Conservation (phyloP, 2,888 invertebrate species). For the Bibio marci region DNA sequence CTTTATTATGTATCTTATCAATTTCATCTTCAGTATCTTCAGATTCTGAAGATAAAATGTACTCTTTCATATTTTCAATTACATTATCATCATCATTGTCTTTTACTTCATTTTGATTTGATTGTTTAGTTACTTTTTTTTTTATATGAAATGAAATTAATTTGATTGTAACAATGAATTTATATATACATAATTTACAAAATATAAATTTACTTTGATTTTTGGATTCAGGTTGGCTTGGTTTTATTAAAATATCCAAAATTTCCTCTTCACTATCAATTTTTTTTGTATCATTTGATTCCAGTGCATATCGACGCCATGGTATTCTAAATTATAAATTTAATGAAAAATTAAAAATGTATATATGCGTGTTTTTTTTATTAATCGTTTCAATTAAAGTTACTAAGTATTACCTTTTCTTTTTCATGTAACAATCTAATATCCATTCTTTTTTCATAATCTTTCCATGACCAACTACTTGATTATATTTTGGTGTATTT, state of each 20-base stretch:
- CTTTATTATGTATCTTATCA: not conserved
- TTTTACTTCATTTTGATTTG: not conserved
- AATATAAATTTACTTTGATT: too few species aligned
- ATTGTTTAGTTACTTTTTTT: too few species aligned
- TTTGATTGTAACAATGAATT: too few species aligned
- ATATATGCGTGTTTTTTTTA: too few species aligned
- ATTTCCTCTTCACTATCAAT: slow-evolving; percentile 8
- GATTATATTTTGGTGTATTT: slow-evolving; percentile 73
- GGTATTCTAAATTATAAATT: slow-evolving; percentile 8
- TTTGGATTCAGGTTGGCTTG: not conserved
- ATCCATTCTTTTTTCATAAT: slow-evolving; percentile 65
- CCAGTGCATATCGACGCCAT: slow-evolving; percentile 7
- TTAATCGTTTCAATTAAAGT: too few species aligned
- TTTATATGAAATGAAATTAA: not conserved
- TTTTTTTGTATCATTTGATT: slow-evolving; percentile 1
- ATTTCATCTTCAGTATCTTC: slow-evolving; percentile 3
- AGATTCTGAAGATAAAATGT: not conserved
- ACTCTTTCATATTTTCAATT: slow-evolving; percentile 1
- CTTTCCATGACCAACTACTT: slow-evolving; percentile 41
- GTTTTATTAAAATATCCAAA: not conserved
- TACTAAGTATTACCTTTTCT: slow-evolving; percentile 34
- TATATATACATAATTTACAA: too few species aligned
- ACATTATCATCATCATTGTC: slow-evolving; percentile 3
- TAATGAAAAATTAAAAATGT: too few species aligned
- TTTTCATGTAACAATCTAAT: slow-evolving; percentile 38